Evolutionary conservation across 2,888 invertebrate species (phyloP).

Genomic region (Nemotelus nigrinus): DNA sequence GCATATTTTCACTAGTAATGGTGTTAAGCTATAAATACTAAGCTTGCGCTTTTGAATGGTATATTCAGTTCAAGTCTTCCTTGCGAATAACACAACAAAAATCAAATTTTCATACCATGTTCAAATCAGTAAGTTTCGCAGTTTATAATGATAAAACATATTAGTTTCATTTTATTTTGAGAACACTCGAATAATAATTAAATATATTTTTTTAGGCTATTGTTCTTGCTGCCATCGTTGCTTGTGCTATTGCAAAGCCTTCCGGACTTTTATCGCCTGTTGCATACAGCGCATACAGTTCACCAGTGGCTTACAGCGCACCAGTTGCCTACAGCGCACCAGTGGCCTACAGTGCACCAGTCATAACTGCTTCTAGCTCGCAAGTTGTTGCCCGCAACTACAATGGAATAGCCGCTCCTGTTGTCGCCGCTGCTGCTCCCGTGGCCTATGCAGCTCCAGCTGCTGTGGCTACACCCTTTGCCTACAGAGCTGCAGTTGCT

Average conservation of each 20-base stretch:
- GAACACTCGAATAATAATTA: no score
- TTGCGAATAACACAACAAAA: no score
- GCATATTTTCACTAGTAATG: no score
- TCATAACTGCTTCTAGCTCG: constrained; percentile 69
- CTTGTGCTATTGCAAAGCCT: constrained; percentile 2
- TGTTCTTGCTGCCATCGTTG: constrained; percentile 16
- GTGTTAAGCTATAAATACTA: no score
- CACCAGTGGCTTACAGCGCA: constrained; percentile 60
- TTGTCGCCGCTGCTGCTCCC: constrained; percentile 61
- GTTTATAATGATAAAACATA: no score
- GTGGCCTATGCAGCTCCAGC: constrained; percentile 46
- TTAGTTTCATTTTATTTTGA: no score
- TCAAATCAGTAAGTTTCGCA: constrained; percentile 15
- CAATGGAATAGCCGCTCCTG: constrained; percentile 69
- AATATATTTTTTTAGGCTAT: neutral
- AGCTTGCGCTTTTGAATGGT: no score
- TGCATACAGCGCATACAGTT: constrained; percentile 19
- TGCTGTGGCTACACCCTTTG: constrained; percentile 54
- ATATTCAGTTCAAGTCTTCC: no score
- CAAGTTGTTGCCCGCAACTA: constrained; percentile 73
- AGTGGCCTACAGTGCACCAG: constrained; percentile 43
- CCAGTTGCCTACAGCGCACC: constrained; percentile 57
- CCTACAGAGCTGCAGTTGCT: constrained; percentile 62
- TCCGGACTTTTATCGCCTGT: constrained; percentile 7
- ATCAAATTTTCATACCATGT: neutral